Conservation (phyloP, 2,888 invertebrate species). For the Dynastes grantii region DNA sequence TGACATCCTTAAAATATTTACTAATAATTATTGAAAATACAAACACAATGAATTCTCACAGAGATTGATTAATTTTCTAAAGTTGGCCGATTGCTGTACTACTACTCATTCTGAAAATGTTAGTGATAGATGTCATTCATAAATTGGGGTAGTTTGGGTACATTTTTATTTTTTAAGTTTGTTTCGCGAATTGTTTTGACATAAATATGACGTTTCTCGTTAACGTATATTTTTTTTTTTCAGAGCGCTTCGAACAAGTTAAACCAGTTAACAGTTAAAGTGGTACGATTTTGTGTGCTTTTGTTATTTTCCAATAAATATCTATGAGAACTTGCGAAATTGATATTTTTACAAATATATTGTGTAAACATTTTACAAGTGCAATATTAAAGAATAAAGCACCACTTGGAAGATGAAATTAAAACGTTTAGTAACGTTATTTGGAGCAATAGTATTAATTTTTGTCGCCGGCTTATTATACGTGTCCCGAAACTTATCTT, state of each 20-base stretch:
- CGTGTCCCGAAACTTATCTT: slow-evolving; percentile 77
- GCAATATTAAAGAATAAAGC: too few relatives aligned
- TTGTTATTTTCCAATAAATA: neutral
- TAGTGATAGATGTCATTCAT: slow-evolving; percentile 22
- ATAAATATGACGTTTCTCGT: slow-evolving; percentile 4
- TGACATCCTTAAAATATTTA: slow-evolving; percentile 73
- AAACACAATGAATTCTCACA: slow-evolving; percentile 48
- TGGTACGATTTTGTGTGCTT: neutral
- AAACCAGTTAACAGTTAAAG: slow-evolving; percentile 1
- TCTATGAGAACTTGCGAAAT: neutral
- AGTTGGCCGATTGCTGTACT: slow-evolving; percentile 39
- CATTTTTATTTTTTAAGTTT: slow-evolving; percentile 15
- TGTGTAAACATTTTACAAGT: neutral
- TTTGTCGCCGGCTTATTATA: slow-evolving; percentile 71
- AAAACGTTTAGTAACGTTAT: slow-evolving; percentile 33
- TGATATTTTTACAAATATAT: neutral
- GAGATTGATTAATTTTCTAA: slow-evolving; percentile 53
- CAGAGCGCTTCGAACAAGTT: slow-evolving; percentile 8
- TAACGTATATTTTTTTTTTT: slow-evolving; percentile 5
- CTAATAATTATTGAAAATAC: slow-evolving; percentile 34
- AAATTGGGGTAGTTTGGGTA: slow-evolving; percentile 16
- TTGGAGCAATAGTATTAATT: slow-evolving; percentile 33
- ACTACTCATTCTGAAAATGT: slow-evolving; percentile 34
- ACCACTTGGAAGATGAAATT: slow-evolving; percentile 17
- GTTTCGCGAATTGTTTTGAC: slow-evolving; percentile 11